A percentile compares a stretch with the other conserved stretches of the same genome.
Evolutionary conservation across 2,797 vertebrate species (phyloP).

Genomic region (Anniella stebbinsi): DNA sequence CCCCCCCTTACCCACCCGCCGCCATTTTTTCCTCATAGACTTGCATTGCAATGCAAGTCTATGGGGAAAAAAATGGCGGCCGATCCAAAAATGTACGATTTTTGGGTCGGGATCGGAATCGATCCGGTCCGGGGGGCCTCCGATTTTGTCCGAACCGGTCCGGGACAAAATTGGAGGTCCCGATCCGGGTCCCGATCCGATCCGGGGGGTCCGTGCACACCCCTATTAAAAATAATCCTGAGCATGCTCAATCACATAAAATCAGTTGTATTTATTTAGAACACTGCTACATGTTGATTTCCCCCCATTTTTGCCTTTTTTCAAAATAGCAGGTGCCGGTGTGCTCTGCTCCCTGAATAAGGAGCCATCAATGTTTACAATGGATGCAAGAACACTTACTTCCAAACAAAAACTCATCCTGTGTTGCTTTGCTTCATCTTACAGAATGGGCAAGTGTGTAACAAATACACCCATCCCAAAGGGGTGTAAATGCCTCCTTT

Average conservation of each 20-base stretch:
- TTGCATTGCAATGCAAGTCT: too few relatives aligned
- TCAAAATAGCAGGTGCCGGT: background rate
- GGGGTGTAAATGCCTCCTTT: background rate
- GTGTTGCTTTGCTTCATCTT: background rate
- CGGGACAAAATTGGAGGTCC: too few relatives aligned
- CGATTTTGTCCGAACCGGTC: too few relatives aligned
- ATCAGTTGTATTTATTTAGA: background rate
- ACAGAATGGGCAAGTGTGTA: slow-evolving; percentile 24
- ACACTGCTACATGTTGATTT: background rate
- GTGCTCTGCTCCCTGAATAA: background rate
- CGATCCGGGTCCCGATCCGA: too few relatives aligned
- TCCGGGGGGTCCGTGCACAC: too few relatives aligned
- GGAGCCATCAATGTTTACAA: background rate
- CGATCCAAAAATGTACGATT: too few relatives aligned
- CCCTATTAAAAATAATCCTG: too few relatives aligned
- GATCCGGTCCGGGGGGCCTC: too few relatives aligned
- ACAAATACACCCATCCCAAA: background rate
- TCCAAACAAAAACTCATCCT: slow-evolving; percentile 12
- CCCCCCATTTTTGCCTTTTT: background rate
- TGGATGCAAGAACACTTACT: background rate
- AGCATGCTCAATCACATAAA: background rate
- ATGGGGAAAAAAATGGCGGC: too few relatives aligned
- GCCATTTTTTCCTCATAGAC: too few relatives aligned
- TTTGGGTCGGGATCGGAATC: too few relatives aligned
- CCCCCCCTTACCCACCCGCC: too few relatives aligned